These are phyloP conservation scores for Andrena trimmerana DNA, from an alignment of 2,888 invertebrate genomes.

Conservation along the genomic window DNA sequence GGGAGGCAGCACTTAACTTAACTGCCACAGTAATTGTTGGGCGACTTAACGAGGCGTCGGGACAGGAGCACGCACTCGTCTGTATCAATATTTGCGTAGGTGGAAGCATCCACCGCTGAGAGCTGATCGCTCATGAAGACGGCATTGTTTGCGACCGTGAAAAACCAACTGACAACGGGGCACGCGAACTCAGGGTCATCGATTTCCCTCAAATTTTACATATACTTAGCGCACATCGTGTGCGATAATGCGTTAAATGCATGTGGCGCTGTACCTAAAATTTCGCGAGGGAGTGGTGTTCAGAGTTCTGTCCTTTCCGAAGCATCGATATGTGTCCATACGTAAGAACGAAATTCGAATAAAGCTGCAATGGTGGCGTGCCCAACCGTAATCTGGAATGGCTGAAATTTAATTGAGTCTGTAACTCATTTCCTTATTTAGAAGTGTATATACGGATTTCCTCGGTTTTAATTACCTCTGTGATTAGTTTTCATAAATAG, in stretches of 20 bases:
- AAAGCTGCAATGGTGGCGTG: too few relatives aligned
- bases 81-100: slow-evolving; percentile 72
- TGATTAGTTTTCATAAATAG: too few relatives aligned
- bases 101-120: slow-evolving; percentile 62
- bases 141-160: slow-evolving; percentile 57
- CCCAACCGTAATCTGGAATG: too few relatives aligned
- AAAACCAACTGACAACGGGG: slow-evolving; percentile 24
- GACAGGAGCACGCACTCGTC: slow-evolving; percentile 58
- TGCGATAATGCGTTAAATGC: not conserved
- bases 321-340: too few relatives aligned
- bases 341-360: too few relatives aligned
- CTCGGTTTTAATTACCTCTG: too few relatives aligned
- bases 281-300: not conserved
- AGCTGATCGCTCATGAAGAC: slow-evolving; percentile 52
- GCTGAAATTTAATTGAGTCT: too few relatives aligned
- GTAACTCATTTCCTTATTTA: too few relatives aligned
- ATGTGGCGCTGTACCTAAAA: not conserved
- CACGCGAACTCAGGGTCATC: not conserved
- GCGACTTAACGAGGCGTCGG: slow-evolving; percentile 63
- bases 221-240: not conserved
- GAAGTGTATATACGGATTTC: too few relatives aligned
- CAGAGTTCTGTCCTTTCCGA: not conserved
- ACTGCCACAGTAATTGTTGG: slow-evolving; percentile 56
- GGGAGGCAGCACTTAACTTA: slow-evolving; percentile 42
- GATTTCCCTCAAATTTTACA: not conserved